phyloP scores from a whole-genome alignment of 2,113 vertebrate genomes.

The Corynorhinus townsendii region DNA sequence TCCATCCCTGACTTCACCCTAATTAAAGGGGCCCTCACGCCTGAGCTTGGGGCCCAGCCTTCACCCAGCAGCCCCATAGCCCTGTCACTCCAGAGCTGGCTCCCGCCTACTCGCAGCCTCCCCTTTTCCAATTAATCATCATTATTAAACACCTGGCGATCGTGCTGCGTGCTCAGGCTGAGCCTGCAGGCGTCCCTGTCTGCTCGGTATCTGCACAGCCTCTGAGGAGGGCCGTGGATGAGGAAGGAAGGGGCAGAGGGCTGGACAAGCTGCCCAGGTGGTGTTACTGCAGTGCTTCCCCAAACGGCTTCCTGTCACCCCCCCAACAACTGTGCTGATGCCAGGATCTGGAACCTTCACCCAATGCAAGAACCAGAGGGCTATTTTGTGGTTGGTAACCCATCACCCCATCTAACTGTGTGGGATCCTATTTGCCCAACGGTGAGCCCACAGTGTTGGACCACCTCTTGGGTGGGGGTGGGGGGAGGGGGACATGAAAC shows the following conservation, averaged over 20 bases:
- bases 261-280: no score
- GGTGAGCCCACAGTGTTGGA: rapidly evolving
- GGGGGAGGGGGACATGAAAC: background rate
- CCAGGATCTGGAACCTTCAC: background rate
- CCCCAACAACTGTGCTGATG: no score
- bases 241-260: background rate
- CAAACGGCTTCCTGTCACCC: background rate
- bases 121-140: background rate
- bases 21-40: background rate
- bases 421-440: background rate
- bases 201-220: rapidly evolving
- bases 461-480: background rate
- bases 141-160: background rate
- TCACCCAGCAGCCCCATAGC: background rate
- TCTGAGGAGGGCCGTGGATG: rapidly evolving
- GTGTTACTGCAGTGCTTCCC: background rate
- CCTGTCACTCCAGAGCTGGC: background rate
- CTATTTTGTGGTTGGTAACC: no score
- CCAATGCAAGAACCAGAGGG: background rate
- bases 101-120: background rate
- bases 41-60: background rate
- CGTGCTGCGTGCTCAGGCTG: rapidly evolving
- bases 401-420: background rate
- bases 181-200: rapidly evolving
- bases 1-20: background rate